Evolutionary conservation across 2,113 vertebrate species (phyloP).

Genomic region (Elaphurus davidianus): DNA sequence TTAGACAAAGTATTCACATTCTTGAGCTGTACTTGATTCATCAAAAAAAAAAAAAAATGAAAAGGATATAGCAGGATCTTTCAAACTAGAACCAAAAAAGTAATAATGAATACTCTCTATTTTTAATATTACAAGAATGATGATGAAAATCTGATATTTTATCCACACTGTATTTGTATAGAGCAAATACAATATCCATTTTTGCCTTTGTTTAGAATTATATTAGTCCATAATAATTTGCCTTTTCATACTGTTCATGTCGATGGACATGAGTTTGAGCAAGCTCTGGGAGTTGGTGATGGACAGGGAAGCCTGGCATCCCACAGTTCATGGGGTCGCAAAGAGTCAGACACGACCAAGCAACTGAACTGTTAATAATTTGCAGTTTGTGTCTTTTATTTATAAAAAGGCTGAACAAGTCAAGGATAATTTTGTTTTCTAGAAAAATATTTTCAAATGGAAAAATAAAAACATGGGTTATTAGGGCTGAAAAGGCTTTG

Average conservation of each 20-base stretch:
- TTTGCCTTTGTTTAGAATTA: not conserved
- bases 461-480: not conserved
- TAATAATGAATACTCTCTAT: not conserved
- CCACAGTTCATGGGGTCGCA: fast-evolving
- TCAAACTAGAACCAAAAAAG: constrained; percentile 17
- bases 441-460: not conserved
- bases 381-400: not conserved
- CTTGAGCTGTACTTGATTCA: not conserved
- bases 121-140: constrained; percentile 36
- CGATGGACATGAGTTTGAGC: not conserved
- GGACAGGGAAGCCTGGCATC: not conserved
- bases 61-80: not conserved
- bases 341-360: not conserved
- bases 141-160: constrained; percentile 26
- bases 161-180: not conserved
- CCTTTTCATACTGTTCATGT: not conserved
- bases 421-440: constrained; percentile 24
- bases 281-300: not conserved
- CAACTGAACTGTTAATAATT: not conserved
- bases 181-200: constrained; percentile 6
- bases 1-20: not conserved
- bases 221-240: constrained; percentile 18
- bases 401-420: not conserved
- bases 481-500: not conserved
- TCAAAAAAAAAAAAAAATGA: constrained; percentile 6